Evolutionary conservation across 2,113 vertebrate species (phyloP), one percentile per base, ranked within the genome.

Genomic region (Cnemophilus loriae): DNA sequence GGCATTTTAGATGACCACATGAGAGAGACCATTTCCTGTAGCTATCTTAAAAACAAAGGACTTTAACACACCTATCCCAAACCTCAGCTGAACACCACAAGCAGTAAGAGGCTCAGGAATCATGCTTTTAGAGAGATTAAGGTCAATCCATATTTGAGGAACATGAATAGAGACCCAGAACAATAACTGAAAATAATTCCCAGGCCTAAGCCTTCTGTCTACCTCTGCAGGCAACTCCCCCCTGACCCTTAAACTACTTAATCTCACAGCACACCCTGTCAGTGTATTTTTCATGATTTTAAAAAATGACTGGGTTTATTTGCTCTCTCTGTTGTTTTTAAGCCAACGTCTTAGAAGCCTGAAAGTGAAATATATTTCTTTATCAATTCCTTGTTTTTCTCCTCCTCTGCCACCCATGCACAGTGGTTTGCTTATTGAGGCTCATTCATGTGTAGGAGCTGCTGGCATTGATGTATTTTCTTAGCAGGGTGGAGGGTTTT

Each of bases 391-490:
- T 93, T 95, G 73, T 52, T 90, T 94, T 92, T 94, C 60, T 95
- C 88, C 86, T 88, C 75, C 90, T 93, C 84, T 81, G 77, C 80
- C 94, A 86, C 90, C 90, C 86, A 92, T 91, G 86, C 83, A 81
- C 49, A 63, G 61, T 39, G 46, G 49, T 93, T 96, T 94, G 83
- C 83, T 97, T 97, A 95, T 87, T 90, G 82, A 95, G 77, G 90
- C 57, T 93, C 89, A 87, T 59, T 97, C 95, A 87, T 79, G 87
- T 95, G 95, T 89, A 79, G 78, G 84, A 73, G 65, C 70, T 83
- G 73, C 64, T 96, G 95, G 85, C 95, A 97, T 86, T 97, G 95
- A 97, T 96, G 56, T 69, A 96, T 96, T 94, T 93, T 71, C 50
- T 89, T 87, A 88, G 80, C 32, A 77, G 64, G 56, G 26, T 70